Evolutionary conservation across 2,888 invertebrate species (phyloP).

Genomic region (Eilema caniola): DNA sequence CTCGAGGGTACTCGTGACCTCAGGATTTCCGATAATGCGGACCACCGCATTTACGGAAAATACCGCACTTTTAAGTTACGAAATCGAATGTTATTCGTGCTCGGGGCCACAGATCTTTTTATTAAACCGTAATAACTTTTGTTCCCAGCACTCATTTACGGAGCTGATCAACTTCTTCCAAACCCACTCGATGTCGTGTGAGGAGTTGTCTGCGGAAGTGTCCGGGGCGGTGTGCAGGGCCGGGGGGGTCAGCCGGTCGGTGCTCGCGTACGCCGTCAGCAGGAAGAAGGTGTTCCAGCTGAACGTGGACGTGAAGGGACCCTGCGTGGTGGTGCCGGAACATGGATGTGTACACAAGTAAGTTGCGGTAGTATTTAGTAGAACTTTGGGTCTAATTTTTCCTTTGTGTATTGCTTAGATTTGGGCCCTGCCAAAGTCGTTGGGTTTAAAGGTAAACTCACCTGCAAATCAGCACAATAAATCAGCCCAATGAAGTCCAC

Average conservation of each 20-base stretch:
- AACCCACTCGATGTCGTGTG: conserved; percentile 81
- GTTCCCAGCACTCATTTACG: conserved; percentile 89
- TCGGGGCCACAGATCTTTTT: no score
- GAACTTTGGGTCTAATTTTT: neutral
- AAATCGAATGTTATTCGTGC: no score
- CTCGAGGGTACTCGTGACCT: no score
- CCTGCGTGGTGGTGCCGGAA: conserved; percentile 92
- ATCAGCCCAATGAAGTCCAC: no score
- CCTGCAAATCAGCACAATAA: no score
- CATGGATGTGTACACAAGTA: conserved; percentile 90
- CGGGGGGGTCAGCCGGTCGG: conserved; percentile 70
- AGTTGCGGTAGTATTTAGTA: conserved; percentile 13
- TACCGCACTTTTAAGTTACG: no score
- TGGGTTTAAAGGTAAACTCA: no score
- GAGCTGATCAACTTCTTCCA: conserved; percentile 91
- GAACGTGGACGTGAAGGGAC: conserved; percentile 92
- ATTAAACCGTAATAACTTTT: neutral
- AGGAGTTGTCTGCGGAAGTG: conserved; percentile 71
- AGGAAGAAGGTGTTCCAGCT: conserved; percentile 88
- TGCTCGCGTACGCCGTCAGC: conserved; percentile 84
- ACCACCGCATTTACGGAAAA: no score
- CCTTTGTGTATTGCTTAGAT: neutral
- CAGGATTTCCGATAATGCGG: no score
- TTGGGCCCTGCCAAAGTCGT: neutral
- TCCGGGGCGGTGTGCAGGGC: conserved; percentile 66